Evolutionary conservation across 2,797 vertebrate species (phyloP).

Genomic region (Notolepis coatsorum): DNA sequence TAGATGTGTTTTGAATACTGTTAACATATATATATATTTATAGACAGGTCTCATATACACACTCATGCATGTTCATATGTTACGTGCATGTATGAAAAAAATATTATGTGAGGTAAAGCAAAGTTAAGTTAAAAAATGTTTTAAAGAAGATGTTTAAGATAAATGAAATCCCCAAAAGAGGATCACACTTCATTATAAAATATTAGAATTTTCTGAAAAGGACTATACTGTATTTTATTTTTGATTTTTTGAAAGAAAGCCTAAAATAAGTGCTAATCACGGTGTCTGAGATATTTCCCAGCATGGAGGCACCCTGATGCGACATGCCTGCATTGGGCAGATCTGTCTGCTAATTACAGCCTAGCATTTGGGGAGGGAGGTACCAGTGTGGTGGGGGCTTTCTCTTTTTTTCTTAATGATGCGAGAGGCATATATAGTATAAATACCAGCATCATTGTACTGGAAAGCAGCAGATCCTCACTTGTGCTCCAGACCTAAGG

Average conservation of each 20-base stretch:
- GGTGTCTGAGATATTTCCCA: conserved; percentile 77
- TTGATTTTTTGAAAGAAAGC: conserved; percentile 58
- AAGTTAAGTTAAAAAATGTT: conserved; percentile 11
- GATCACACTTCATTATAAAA: too few species aligned
- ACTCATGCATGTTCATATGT: conserved; percentile 20
- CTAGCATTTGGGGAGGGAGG: conserved; percentile 86
- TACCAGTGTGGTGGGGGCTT: conserved; percentile 82
- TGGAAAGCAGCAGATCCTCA: conserved; percentile 82
- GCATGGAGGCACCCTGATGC: conserved; percentile 80
- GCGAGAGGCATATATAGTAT: conserved; percentile 85
- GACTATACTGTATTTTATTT: conserved; percentile 9
- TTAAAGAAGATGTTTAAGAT: not conserved
- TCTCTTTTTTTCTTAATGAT: conserved; percentile 79
- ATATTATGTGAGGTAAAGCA: not conserved
- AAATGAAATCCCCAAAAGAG: conserved; percentile 4
- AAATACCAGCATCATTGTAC: conserved; percentile 87
- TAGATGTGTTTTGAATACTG: conserved; percentile 45
- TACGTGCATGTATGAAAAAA: not conserved
- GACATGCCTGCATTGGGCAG: conserved; percentile 87
- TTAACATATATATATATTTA: conserved; percentile 41
- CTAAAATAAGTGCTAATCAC: conserved; percentile 81
- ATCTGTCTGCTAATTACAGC: conserved; percentile 93
- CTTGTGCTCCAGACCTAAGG: conserved; percentile 82
- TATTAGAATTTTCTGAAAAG: not conserved
- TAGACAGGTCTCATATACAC: conserved; percentile 23